Base-by-base conservation (phyloP, 2,888 invertebrate genomes). In the Ectemnius continuus region DNA sequence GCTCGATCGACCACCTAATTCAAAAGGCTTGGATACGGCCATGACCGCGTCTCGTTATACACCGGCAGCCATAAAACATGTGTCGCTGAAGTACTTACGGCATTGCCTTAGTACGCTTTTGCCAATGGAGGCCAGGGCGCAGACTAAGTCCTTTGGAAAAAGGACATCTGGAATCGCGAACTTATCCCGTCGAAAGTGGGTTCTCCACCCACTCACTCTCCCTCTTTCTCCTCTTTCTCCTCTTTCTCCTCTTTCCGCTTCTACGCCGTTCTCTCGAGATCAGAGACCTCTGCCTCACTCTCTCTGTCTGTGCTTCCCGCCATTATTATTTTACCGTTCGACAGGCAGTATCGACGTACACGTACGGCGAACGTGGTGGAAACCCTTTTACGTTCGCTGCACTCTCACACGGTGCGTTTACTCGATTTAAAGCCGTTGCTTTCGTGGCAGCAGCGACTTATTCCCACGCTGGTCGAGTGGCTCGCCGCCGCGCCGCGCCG, bases 261-360 rank as follows among this genome's bases (percentile, higher is more conserved):
- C 52, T 36, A 36, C 6, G 6, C 0, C 11, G 36, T 8, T 36
- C 36, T 36, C 6, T 11, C 36, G 36, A 36, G 36, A 36, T 36
- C 36, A 36, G 1, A 8, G 36, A 11, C 8, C 36, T 6, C 36
- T 11, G 6, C 59, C 64, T 61, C 71, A 23, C 65, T 63, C 67
- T 74, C 67, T 68, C 74, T 69, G 74, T 81, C 77, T 75, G 67
- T 76, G 67, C 75, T 71, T 65, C 76, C 67, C 73, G 70, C 84
- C 85, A 84, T 87, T 88, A 88, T 87, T 88, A 88, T 88, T 87
- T 87, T 82, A 87, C 81, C 80, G 85, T 81, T 82, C 82, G 81
- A 83, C 79, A 77, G 73, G 67, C 73, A 76, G 80, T 82, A 86
- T 84, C 83, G 86, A 85, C 85, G 80, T 82, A 85, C 87, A 87